Conservation (phyloP, 1,140 invertebrate genomes). For the Drosophila ohnishii region DNA sequence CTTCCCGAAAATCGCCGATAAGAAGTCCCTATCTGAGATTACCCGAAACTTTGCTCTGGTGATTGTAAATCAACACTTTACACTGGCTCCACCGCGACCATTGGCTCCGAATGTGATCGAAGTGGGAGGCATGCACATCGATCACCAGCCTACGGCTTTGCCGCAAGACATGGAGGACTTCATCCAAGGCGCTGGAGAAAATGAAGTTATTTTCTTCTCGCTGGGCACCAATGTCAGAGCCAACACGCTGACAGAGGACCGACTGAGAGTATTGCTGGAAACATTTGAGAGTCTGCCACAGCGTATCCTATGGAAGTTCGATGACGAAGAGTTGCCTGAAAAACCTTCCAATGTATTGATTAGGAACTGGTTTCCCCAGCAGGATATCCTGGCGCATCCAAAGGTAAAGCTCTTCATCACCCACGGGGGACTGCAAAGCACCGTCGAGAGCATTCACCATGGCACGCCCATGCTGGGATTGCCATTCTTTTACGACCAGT, state of each 20-base stretch:
- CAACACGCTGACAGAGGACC: constrained; percentile 83
- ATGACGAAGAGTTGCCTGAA: constrained; percentile 68
- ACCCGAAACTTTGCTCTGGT: constrained; percentile 58
- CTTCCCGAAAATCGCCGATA: constrained; percentile 38
- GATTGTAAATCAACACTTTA: constrained; percentile 74
- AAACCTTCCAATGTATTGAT: constrained; percentile 86
- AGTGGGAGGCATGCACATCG: constrained; percentile 85
- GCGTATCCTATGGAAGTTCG: constrained; percentile 85
- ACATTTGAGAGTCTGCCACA: constrained; percentile 62
- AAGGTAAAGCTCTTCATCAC: constrained; percentile 84
- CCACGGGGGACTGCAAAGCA: constrained; percentile 84
- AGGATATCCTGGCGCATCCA: constrained; percentile 83
- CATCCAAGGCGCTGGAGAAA: constrained; percentile 83
- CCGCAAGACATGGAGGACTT: constrained; percentile 82
- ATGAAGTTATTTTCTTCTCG: constrained; percentile 86
- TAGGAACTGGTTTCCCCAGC: constrained; percentile 84
- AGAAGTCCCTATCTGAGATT: constrained; percentile 37
- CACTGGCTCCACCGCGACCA: constrained; percentile 53
- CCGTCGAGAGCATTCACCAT: constrained; percentile 83
- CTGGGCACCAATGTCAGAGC: constrained; percentile 84
- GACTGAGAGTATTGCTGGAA: constrained; percentile 56
- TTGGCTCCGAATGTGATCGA: constrained; percentile 70
- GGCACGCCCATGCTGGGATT: constrained; percentile 55
- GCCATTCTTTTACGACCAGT: constrained; percentile 60
- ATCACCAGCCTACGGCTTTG: constrained; percentile 73